phyloP scores from a whole-genome alignment of 2,797 vertebrate genomes.

The Xiphorhynchus erythropygius region DNA sequence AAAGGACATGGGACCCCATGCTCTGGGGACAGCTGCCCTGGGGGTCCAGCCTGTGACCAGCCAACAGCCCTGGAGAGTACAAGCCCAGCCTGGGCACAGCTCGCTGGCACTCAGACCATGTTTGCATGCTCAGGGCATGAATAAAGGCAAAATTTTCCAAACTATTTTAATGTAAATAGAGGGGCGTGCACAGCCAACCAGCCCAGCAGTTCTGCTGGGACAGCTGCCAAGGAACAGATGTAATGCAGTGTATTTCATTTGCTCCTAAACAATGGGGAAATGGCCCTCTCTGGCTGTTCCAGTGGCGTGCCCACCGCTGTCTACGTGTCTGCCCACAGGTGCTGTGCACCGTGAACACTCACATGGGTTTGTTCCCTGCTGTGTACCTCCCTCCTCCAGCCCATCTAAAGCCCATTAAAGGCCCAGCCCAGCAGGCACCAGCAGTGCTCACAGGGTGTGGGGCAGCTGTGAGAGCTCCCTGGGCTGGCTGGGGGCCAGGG shows the following conservation, averaged over 20 bases:
- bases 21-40: neutral
- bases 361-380: neutral
- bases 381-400: slow-evolving; percentile 20
- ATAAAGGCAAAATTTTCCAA: neutral
- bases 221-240: slow-evolving; percentile 18
- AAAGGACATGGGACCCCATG: neutral
- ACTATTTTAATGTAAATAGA: slow-evolving; percentile 28
- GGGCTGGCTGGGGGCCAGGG: neutral
- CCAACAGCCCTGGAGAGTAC: neutral
- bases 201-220: slow-evolving; percentile 3
- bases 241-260: neutral
- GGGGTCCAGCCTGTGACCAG: neutral
- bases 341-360: neutral
- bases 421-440: neutral
- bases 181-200: neutral
- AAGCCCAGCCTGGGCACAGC: neutral
- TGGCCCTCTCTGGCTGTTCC: neutral
- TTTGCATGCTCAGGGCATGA: neutral
- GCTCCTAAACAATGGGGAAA: neutral
- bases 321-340: slow-evolving; percentile 64
- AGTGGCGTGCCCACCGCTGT: neutral
- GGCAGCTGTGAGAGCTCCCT: neutral
- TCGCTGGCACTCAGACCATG: accelerated
- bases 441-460: neutral
- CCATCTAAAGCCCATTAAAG: neutral